Base-by-base conservation (phyloP, 2,888 invertebrate genomes). In the Megamerina dolium region DNA sequence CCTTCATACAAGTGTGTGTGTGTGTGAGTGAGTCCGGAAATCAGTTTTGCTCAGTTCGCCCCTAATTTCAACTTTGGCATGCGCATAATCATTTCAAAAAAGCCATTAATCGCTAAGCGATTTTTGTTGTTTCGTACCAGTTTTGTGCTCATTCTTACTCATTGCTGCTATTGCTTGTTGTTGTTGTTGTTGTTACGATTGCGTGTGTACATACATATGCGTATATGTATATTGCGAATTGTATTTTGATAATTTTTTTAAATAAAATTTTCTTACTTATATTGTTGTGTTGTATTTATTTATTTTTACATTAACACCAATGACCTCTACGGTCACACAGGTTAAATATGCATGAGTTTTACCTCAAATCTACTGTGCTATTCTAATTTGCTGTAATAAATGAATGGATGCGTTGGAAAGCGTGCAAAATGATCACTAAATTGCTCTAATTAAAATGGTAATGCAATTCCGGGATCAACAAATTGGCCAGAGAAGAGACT, bases 31-130 rank as follows among this genome's bases (percentile, higher is more conserved):
- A 37, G 34, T 36, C 31, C 29, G 41, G 32, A 18, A 33, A 9
- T 29, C 21, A 26, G 31, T 26, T 32, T 36, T 4, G 29, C 40
- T 14, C 43, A 29, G 41, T 59, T 50, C 61, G 58, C 58, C 61
- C 58, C 58, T 61, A 58, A 5, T 10, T 27, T 27, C 3, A 13
- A n/a, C 13, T 27, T 10, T 5, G 3, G 3, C 27, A 27, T 27
- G 5, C 10, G 5, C 13, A 13, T 13, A 27, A 27, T 13, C 10
- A 27, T 27, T 27, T 27, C 27, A 13, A 27, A n/a, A 27, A n/a
- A n/a, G n/a, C n/a, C n/a, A n/a, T n/a, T n/a, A n/a, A n/a, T n/a
- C n/a, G n/a, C n/a, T n/a, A n/a, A n/a, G n/a, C n/a, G n/a, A n/a
- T n/a, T n/a, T n/a, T n/a, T n/a, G n/a, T n/a, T n/a, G n/a, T n/a